Evolutionary conservation across 2,797 vertebrate genomes (phyloP).

Genomic region (Carcharodon carcharias): DNA sequence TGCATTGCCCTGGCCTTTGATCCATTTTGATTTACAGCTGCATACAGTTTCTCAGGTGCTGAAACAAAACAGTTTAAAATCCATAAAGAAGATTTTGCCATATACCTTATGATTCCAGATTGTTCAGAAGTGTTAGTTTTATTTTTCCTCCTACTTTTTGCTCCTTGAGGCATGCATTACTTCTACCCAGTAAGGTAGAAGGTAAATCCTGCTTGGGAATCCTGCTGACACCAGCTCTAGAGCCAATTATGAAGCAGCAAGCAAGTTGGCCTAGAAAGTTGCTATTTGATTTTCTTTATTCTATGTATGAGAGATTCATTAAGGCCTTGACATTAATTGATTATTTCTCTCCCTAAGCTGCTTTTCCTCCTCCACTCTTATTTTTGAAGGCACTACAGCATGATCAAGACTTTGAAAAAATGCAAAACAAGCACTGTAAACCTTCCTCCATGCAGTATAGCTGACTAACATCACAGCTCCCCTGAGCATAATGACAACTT

Average conservation of each 20-base stretch:
- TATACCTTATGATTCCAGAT: not conserved
- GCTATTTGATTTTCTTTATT: not conserved
- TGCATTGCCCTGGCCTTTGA: not conserved
- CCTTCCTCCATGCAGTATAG: not conserved
- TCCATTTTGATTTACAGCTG: not conserved
- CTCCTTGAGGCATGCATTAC: not conserved
- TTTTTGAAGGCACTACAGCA: not conserved
- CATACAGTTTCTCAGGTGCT: not conserved
- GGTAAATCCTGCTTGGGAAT: not conserved
- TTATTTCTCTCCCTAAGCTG: not conserved
- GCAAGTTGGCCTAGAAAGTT: not conserved
- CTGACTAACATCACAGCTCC: not conserved
- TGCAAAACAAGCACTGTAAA: not conserved
- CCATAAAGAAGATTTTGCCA: not conserved
- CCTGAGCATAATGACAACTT: not conserved
- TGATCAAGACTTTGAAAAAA: conserved; percentile 7
- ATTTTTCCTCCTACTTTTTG: not conserved
- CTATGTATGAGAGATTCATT: not conserved
- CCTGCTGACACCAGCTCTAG: not conserved
- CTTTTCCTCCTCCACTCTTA: not conserved
- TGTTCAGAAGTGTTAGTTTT: not conserved
- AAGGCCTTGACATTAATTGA: not conserved
- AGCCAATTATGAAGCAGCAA: not conserved
- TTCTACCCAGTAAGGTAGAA: not conserved
- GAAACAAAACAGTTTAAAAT: not conserved